Percentiles rank a stretch among this genome's conserved stretches.
These are phyloP conservation scores for Coleophora deauratella DNA, from an alignment of 2,888 invertebrate genomes.

Conservation along the genomic window DNA sequence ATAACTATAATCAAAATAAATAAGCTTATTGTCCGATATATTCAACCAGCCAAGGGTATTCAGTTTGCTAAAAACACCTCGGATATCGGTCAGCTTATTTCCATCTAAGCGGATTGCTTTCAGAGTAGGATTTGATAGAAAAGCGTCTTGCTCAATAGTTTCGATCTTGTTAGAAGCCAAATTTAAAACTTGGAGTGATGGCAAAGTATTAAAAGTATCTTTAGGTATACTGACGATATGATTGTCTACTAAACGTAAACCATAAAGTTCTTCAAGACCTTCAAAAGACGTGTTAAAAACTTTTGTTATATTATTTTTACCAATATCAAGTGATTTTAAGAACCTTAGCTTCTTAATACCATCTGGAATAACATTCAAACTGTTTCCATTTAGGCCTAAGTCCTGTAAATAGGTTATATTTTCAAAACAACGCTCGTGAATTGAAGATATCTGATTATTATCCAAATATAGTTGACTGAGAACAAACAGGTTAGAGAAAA, in stretches of 20 bases:
- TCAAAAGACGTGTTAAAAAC: constrained; percentile 83
- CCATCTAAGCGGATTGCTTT: constrained; percentile 85
- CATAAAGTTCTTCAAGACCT: constrained; percentile 82
- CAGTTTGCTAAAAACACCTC: constrained; percentile 82
- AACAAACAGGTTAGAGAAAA: constrained; percentile 82
- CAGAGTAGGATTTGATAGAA: constrained; percentile 81
- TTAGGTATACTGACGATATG: constrained; percentile 81
- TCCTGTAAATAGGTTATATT: constrained; percentile 86
- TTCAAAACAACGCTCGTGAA: constrained; percentile 81
- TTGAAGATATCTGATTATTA: constrained; percentile 78
- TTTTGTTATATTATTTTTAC: constrained; percentile 83
- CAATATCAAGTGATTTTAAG: constrained; percentile 85
- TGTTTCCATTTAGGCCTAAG: constrained; percentile 83
- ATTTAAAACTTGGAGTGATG: constrained; percentile 84
- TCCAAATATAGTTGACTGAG: constrained; percentile 83
- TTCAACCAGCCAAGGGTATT: constrained; percentile 85
- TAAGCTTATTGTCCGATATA: constrained; percentile 84
- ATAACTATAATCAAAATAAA: constrained; percentile 86
- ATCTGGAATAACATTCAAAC: constrained; percentile 77
- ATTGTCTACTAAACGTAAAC: constrained; percentile 86
- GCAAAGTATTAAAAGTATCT: constrained; percentile 81
- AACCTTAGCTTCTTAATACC: constrained; percentile 79
- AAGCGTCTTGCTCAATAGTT: constrained; percentile 83
- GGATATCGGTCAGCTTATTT: constrained; percentile 83
- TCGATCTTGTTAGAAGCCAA: constrained; percentile 85